Conservation (phyloP, 2,888 invertebrate genomes). For the Luperina testacea region DNA sequence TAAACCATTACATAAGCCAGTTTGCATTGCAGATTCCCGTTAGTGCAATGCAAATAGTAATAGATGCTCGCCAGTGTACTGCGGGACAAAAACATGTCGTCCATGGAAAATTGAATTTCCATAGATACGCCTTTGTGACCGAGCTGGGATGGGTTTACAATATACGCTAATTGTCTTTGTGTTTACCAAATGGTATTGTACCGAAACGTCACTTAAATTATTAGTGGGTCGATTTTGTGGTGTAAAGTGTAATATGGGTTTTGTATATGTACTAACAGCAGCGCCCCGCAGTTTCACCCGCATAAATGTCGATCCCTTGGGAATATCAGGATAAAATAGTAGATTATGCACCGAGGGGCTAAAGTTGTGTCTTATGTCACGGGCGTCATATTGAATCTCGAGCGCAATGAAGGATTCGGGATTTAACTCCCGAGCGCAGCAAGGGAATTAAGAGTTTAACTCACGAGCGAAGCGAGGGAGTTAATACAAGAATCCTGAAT, state of each 20-base stretch:
- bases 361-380: too few species aligned
- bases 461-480: too few species aligned
- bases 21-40: constrained; percentile 88
- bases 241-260: constrained; percentile 26
- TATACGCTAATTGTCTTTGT: constrained; percentile 65
- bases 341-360: too few species aligned
- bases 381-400: too few species aligned
- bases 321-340: too few species aligned
- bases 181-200: constrained; percentile 57
- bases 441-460: too few species aligned
- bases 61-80: constrained; percentile 77
- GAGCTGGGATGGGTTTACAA: constrained; percentile 60
- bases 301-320: too few species aligned
- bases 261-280: background rate
- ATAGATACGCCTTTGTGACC: constrained; percentile 75
- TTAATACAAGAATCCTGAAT: too few species aligned
- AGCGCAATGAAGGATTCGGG: too few species aligned
- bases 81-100: constrained; percentile 80
- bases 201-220: constrained; percentile 45
- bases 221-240: constrained; percentile 41
- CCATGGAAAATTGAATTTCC: constrained; percentile 84
- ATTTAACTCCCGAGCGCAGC: too few species aligned
- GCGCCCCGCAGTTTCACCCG: too few species aligned
- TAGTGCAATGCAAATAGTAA: constrained; percentile 84
- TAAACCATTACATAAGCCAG: constrained; percentile 78